Conservation (phyloP, 1,140 invertebrate species). For the Drosophila triauraria region DNA sequence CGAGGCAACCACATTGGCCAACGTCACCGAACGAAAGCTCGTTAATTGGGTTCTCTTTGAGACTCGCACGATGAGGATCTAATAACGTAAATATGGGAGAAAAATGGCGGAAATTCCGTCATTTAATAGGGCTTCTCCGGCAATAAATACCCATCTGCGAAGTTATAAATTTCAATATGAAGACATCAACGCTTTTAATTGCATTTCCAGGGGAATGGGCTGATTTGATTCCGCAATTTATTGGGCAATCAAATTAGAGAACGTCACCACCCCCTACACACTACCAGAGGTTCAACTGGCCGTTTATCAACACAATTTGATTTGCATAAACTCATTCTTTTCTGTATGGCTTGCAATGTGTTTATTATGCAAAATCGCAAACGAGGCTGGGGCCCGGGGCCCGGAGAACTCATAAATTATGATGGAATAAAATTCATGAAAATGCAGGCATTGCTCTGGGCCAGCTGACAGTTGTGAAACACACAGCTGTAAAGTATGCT, state of each 20-base stretch:
- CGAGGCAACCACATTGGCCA: conserved; percentile 50
- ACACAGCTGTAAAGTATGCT: conserved; percentile 43
- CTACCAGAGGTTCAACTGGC: conserved; percentile 7
- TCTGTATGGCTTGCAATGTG: conserved; percentile 28
- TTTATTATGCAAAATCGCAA: conserved; percentile 46
- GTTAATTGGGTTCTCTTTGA: conserved; percentile 61
- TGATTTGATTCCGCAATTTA: conserved; percentile 42
- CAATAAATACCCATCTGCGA: conserved; percentile 65
- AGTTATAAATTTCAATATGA: conserved; percentile 70
- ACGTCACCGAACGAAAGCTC: conserved; percentile 48
- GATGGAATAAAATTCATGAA: conserved; percentile 17
- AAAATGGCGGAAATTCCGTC: conserved; percentile 39
- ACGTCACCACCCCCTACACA: background rate
- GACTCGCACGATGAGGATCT: conserved; percentile 32
- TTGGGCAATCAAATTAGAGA: conserved; percentile 49
- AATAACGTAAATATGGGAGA: conserved; percentile 58
- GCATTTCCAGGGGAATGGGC: conserved; percentile 32
- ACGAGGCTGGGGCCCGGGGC: background rate
- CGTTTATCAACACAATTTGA: conserved; percentile 50
- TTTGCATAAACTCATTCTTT: conserved; percentile 47
- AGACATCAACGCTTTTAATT: conserved; percentile 70
- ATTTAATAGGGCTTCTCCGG: conserved; percentile 42
- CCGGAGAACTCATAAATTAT: conserved; percentile 39
- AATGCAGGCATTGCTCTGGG: conserved; percentile 27
- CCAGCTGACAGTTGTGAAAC: conserved; percentile 22